These are phyloP conservation scores for Nylanderia fulva DNA, from an alignment of 1,140 invertebrate genomes.

Conservation along the genomic window DNA sequence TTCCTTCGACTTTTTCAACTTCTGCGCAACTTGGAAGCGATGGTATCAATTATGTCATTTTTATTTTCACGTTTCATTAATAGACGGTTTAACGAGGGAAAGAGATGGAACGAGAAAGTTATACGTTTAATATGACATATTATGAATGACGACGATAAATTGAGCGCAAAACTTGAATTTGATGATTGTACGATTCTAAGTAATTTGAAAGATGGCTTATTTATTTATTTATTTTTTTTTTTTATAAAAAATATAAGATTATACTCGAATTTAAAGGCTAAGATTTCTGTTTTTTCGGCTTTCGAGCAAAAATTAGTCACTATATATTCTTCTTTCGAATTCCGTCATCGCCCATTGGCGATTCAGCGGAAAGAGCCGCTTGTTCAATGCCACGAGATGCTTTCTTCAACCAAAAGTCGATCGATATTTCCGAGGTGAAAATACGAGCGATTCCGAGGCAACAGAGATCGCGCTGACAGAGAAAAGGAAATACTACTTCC, in stretches of 20 bases:
- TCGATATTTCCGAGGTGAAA: constrained; percentile 61
- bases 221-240: no score
- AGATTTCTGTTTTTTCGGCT: background rate
- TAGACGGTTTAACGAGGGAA: no score
- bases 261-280: background rate
- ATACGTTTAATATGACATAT: no score
- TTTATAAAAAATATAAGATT: no score
- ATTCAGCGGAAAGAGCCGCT: constrained; percentile 23
- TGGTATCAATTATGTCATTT: no score
- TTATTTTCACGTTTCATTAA: no score
- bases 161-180: no score
- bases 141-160: no score
- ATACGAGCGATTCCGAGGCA: constrained; percentile 29
- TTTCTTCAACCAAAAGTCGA: constrained; percentile 41
- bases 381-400: constrained; percentile 28
- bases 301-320: background rate
- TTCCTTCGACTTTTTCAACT: background rate
- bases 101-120: no score
- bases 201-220: no score
- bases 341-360: background rate
- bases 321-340: constrained; percentile 9
- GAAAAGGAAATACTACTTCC: constrained; percentile 70
- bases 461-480: constrained; percentile 36
- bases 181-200: no score
- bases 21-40: background rate